Conservation (phyloP, 92 coral and sea anemone species). For the Desmophyllum pertusum region DNA sequence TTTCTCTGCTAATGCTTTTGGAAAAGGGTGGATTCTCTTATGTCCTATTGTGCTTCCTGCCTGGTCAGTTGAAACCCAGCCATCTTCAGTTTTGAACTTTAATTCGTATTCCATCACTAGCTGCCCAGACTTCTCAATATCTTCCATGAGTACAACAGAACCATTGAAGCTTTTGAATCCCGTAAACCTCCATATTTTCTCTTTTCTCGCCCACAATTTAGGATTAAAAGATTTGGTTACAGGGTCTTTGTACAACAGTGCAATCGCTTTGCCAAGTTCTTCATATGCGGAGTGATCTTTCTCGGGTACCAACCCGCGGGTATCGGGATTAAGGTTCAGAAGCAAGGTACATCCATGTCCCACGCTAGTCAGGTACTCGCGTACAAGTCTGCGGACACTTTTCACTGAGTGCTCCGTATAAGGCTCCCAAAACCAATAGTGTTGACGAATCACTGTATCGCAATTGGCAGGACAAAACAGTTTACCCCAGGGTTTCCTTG, state of each 20-base stretch:
- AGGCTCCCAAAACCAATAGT: constrained; percentile 86
- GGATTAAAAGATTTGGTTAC: constrained; percentile 40
- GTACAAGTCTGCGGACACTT: constrained; percentile 54
- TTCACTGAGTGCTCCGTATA: constrained; percentile 68
- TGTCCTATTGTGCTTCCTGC: constrained; percentile 77
- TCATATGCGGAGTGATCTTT: constrained; percentile 61
- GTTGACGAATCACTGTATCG: constrained; percentile 85
- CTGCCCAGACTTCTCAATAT: constrained; percentile 59
- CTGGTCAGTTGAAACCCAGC: constrained; percentile 28
- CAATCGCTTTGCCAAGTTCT: constrained; percentile 65
- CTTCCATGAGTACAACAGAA: constrained; percentile 79
- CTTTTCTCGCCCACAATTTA: constrained; percentile 22
- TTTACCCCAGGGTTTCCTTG: constrained; percentile 59
- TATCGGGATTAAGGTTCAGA: constrained; percentile 76
- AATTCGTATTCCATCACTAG: constrained; percentile 51
- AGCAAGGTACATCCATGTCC: constrained; percentile 85
- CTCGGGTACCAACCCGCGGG: constrained; percentile 75
- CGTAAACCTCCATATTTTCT: constrained; percentile 27
- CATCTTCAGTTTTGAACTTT: constrained; percentile 25
- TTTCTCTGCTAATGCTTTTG: constrained; percentile 38
- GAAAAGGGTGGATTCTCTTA: constrained; percentile 82
- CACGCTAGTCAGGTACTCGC: constrained; percentile 79
- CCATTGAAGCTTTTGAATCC: constrained; percentile 48
- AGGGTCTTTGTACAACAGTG: constrained; percentile 58
- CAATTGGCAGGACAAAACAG: constrained; percentile 85